Conservation (phyloP, 2,888 invertebrate species). For the Apantesis nais region DNA sequence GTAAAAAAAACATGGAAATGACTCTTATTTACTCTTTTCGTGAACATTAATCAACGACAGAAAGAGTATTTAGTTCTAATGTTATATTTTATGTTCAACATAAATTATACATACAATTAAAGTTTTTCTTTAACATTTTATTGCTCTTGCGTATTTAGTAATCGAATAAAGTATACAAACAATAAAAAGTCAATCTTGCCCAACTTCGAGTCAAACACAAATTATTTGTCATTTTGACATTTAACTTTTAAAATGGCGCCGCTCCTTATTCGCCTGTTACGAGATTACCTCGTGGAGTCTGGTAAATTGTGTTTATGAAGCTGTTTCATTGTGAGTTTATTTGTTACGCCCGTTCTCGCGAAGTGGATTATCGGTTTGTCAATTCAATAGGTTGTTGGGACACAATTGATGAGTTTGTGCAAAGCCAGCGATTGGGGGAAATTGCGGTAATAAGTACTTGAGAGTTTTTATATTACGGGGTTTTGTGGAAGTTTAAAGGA, state of each 20-base stretch:
- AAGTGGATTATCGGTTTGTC: conserved; percentile 49
- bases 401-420: conserved; percentile 41
- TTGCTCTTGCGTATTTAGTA: background rate
- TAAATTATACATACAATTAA: background rate
- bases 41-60: too few species aligned
- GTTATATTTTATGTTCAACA: too few species aligned
- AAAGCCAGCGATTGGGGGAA: conserved; percentile 11
- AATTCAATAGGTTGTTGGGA: conserved; percentile 35
- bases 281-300: conserved; percentile 44
- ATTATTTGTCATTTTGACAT: conserved; percentile 40
- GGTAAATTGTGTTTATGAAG: conserved; percentile 53
- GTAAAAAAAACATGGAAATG: too few species aligned
- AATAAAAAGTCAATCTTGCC: conserved; percentile 23
- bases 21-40: too few species aligned
- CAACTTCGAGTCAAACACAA: conserved; percentile 25
- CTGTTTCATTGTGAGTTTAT: conserved; percentile 46
- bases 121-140: background rate
- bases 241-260: conserved; percentile 52
- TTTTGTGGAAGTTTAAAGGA: background rate
- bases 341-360: conserved; percentile 35
- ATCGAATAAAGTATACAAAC: background rate
- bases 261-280: conserved; percentile 47
- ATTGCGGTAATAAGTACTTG: conserved; percentile 15
- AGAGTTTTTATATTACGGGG: background rate
- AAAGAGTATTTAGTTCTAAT: background rate